Conservation (phyloP, 2,797 vertebrate species). For the Distichodus sexfasciatus region DNA sequence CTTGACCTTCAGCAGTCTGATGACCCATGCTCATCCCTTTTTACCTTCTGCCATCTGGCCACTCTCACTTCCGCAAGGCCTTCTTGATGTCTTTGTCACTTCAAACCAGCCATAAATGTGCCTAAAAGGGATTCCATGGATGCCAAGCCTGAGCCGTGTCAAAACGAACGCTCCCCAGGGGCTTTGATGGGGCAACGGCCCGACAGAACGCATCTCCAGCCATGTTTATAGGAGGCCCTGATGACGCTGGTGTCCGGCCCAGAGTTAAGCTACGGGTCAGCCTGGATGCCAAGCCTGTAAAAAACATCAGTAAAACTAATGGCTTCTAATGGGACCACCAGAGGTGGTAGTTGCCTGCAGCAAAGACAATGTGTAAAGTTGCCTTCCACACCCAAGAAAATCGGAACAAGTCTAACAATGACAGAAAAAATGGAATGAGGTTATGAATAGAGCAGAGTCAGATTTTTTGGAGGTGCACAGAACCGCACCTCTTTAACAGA, state of each 20-base stretch:
- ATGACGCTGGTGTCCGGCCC: conserved; percentile 25
- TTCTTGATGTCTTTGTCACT: conserved; percentile 58
- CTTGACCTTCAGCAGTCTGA: conserved; percentile 24
- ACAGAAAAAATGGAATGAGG: conserved; percentile 38
- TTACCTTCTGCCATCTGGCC: conserved; percentile 27
- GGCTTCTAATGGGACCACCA: conserved; percentile 66
- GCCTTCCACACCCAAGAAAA: conserved; percentile 31
- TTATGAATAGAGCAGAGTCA: conserved; percentile 37
- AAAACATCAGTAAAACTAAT: conserved; percentile 62
- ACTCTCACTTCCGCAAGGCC: conserved; percentile 34
- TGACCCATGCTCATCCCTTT: conserved; percentile 30
- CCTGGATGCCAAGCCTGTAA: conserved; percentile 54
- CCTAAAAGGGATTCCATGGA: conserved; percentile 59
- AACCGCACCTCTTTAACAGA: conserved; percentile 35
- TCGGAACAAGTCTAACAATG: conserved; percentile 43
- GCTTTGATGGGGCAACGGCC: conserved; percentile 41
- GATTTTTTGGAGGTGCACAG: conserved; percentile 19
- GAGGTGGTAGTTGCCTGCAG: conserved; percentile 39
- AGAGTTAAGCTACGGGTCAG: conserved; percentile 53
- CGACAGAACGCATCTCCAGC: conserved; percentile 38
- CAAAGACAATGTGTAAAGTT: conserved; percentile 30
- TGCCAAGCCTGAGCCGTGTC: conserved; percentile 48
- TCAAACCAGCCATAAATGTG: conserved; percentile 49
- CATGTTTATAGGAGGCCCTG: conserved; percentile 47
- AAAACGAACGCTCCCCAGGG: conserved; percentile 30